Conservation (phyloP, 2,888 invertebrate genomes). For the Drosophila quinaria region DNA sequence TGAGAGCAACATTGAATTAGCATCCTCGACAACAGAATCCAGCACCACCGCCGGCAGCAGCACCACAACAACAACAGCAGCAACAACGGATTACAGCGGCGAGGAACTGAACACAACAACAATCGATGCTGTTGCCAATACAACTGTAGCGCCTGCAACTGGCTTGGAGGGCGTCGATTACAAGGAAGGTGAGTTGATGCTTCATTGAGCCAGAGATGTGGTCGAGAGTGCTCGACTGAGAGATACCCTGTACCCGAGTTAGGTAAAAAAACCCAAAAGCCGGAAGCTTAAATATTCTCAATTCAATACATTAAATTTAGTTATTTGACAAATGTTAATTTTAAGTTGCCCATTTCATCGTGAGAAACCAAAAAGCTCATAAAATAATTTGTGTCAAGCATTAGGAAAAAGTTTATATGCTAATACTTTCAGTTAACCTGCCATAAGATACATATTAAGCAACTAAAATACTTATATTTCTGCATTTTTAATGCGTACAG, state of each 20-base stretch:
- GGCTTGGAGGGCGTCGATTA: conserved; percentile 85
- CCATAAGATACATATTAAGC: background rate
- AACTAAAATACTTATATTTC: background rate
- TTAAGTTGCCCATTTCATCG: too few relatives aligned
- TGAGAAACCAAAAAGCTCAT: background rate
- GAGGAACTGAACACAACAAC: conserved; percentile 60
- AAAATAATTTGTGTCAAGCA: background rate
- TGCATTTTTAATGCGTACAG: background rate
- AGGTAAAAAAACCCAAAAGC: too few relatives aligned
- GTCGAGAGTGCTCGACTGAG: background rate
- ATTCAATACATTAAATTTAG: too few relatives aligned
- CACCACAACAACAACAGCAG: conserved; percentile 24
- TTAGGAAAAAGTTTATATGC: too few relatives aligned
- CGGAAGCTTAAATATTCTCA: too few relatives aligned
- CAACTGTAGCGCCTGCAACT: conserved; percentile 74
- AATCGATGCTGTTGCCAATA: conserved; percentile 67
- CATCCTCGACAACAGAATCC: conserved; percentile 59
- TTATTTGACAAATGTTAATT: too few relatives aligned
- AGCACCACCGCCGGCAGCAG: conserved; percentile 9
- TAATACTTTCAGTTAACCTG: too few relatives aligned
- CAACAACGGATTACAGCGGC: conserved; percentile 65
- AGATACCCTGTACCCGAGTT: background rate
- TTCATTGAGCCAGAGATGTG: conserved; percentile 38
- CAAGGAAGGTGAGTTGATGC: conserved; percentile 81
- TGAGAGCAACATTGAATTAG: conserved; percentile 58